Conservation (phyloP, 2,113 vertebrate genomes). For the Hypocryptadius cinnamomeus region DNA sequence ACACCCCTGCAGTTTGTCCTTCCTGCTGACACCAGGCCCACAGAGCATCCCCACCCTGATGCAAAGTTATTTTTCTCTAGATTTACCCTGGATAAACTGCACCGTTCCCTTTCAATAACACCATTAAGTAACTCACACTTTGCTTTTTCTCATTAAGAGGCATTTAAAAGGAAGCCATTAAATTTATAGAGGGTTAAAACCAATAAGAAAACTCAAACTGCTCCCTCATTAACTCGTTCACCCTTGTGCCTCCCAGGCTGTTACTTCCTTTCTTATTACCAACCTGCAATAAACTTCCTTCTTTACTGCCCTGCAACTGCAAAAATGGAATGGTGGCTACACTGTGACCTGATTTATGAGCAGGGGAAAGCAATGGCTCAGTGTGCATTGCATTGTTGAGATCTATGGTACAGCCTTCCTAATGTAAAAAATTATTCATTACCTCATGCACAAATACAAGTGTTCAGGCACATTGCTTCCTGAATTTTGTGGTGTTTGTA, state of each 20-base stretch:
- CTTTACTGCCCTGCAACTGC: neutral
- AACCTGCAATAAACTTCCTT: neutral
- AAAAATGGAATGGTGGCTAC: neutral
- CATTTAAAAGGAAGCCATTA: constrained; percentile 6
- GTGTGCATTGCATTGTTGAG: neutral
- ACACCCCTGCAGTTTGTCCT: neutral
- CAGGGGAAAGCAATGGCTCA: neutral
- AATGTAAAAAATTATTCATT: neutral
- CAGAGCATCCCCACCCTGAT: neutral
- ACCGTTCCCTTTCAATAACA: neutral
- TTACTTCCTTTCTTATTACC: neutral
- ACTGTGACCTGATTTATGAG: neutral
- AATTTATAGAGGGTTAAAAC: constrained; percentile 14
- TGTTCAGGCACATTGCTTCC: neutral
- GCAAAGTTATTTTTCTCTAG: neutral
- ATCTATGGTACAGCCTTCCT: neutral
- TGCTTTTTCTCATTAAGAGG: neutral
- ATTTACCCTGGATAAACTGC: neutral
- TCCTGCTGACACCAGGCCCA: neutral
- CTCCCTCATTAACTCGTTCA: neutral
- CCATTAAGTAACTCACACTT: neutral
- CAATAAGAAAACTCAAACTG: neutral
- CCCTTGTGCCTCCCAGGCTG: neutral
- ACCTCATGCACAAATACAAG: neutral
- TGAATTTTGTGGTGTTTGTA: neutral